Conservation (phyloP, 1,140 invertebrate genomes). For the Ceratosolen solmsi region DNA sequence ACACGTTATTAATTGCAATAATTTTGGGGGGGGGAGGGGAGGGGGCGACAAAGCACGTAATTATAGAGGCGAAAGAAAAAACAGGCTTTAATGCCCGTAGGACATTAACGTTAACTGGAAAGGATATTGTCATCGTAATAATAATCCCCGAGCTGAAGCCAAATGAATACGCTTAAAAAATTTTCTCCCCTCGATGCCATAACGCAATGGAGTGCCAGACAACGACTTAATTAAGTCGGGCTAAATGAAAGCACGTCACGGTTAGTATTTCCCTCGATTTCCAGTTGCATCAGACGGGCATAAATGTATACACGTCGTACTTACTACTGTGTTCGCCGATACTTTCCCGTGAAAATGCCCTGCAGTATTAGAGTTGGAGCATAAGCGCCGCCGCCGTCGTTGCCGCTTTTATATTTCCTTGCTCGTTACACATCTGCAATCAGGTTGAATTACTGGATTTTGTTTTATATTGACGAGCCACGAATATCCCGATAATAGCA, state of each 20-base stretch:
- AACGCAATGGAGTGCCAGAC: not conserved
- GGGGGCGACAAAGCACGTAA: not conserved
- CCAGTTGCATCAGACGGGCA: conserved; percentile 14
- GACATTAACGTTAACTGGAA: not conserved
- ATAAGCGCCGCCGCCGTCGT: not conserved
- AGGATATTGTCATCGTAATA: conserved; percentile 22
- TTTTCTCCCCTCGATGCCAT: not conserved
- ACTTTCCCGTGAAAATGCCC: conserved; percentile 35
- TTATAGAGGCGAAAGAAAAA: not conserved
- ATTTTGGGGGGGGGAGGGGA: not conserved
- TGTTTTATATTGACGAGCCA: conserved; percentile 52
- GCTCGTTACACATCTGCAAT: conserved; percentile 38
- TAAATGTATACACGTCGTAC: not conserved
- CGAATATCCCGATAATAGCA: conserved; percentile 68
- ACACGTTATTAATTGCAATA: not conserved
- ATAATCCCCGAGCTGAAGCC: not conserved
- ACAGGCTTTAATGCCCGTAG: not conserved
- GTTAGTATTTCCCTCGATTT: conserved; percentile 31
- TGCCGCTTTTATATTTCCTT: not conserved
- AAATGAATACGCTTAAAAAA: conserved; percentile 2
- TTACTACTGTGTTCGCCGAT: not conserved
- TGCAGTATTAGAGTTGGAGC: conserved; percentile 10
- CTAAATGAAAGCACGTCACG: not conserved
- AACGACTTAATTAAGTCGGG: conserved; percentile 37
- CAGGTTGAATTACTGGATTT: conserved; percentile 49